These are phyloP conservation scores for Amphipyra tragopoginis DNA, from an alignment of 2,888 invertebrate species.

Conservation along the genomic window DNA sequence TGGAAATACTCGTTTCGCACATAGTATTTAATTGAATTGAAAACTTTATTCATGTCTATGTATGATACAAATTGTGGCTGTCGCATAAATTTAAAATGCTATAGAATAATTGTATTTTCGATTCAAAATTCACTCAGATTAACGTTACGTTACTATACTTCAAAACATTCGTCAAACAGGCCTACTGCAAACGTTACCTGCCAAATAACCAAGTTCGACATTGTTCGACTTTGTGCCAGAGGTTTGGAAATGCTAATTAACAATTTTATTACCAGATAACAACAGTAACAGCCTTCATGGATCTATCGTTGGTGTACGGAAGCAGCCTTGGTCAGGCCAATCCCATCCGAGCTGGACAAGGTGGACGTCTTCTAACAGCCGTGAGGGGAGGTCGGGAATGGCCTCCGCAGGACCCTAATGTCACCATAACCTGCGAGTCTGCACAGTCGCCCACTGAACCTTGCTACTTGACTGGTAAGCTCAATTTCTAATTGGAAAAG, in stretches of 20 bases:
- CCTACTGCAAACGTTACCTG: conserved; percentile 3
- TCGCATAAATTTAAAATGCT: too few species aligned
- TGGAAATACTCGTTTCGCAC: too few species aligned
- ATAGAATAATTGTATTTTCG: too few species aligned
- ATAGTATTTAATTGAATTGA: too few species aligned
- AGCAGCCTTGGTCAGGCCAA: conserved; percentile 91
- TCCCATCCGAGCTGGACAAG: conserved; percentile 91
- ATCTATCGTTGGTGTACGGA: conserved; percentile 95
- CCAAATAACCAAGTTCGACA: conserved; percentile 2
- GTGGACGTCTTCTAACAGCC: conserved; percentile 92
- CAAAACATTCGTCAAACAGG: too few species aligned
- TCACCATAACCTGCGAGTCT: conserved; percentile 92
- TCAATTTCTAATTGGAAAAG: background rate
- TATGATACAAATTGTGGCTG: too few species aligned
- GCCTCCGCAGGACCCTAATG: conserved; percentile 92
- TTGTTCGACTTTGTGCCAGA: too few species aligned
- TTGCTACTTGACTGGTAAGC: conserved; percentile 93
- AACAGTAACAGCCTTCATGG: conserved; percentile 93
- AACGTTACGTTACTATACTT: too few species aligned
- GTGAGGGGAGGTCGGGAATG: conserved; percentile 92
- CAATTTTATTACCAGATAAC: conserved; percentile 84
- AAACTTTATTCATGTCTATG: too few species aligned
- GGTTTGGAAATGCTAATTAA: background rate
- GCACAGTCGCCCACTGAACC: conserved; percentile 91
- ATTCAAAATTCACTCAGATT: too few species aligned